These are phyloP conservation scores for Limonius californicus DNA, from an alignment of 1,140 invertebrate genomes.

Conservation along the genomic window DNA sequence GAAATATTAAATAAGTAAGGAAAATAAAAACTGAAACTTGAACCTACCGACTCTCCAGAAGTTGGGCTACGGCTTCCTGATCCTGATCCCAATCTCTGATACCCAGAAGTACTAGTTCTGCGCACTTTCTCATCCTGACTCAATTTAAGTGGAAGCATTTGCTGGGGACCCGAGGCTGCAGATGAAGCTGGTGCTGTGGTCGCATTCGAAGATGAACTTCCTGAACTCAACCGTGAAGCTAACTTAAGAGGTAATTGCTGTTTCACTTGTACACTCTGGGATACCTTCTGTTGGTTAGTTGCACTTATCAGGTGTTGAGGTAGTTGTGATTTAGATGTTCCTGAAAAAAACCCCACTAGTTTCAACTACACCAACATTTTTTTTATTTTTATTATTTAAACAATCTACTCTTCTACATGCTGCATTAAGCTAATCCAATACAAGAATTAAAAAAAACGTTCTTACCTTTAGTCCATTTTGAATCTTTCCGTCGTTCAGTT, in stretches of 20 bases:
- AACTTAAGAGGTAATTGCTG: constrained; percentile 84
- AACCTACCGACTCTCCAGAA: constrained; percentile 50
- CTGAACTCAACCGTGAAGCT: constrained; percentile 54
- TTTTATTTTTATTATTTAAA: too few relatives aligned
- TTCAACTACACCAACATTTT: too few relatives aligned
- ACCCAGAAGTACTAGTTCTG: constrained; percentile 43
- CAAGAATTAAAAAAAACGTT: too few relatives aligned
- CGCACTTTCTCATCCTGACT: constrained; percentile 42
- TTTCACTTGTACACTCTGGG: constrained; percentile 58
- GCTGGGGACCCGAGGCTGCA: constrained; percentile 31
- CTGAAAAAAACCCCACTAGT: background rate
- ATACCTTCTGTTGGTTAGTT: constrained; percentile 76
- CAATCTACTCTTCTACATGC: too few relatives aligned
- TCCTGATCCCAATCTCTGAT: constrained; percentile 48
- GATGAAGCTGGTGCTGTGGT: constrained; percentile 22
- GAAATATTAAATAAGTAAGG: too few relatives aligned
- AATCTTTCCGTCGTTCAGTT: constrained; percentile 52
- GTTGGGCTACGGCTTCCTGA: constrained; percentile 48
- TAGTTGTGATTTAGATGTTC: constrained; percentile 51
- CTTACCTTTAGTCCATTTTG: constrained; percentile 53
- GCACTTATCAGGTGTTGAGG: constrained; percentile 75
- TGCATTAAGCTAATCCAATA: too few relatives aligned
- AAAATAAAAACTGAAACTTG: too few relatives aligned
- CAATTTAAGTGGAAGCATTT: constrained; percentile 41
- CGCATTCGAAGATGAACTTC: constrained; percentile 46